Evolutionary conservation across 2,797 vertebrate genomes (phyloP).

Genomic region (Artibeus lituratus): DNA sequence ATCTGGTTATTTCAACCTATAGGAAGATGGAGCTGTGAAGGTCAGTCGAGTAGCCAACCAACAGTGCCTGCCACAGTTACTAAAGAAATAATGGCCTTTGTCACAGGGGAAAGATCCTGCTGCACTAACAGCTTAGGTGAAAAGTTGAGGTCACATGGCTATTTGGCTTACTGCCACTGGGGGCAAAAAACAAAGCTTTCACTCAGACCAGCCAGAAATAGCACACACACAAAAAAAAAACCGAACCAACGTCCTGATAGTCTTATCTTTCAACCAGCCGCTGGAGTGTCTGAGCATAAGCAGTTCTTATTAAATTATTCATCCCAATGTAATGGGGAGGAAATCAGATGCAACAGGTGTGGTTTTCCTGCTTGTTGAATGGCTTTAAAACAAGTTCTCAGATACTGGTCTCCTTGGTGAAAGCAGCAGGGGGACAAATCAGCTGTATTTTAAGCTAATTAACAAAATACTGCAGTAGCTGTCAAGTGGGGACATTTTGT

Average conservation of each 20-base stretch:
- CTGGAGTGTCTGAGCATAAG: conserved; percentile 21
- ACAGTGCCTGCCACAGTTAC: background rate
- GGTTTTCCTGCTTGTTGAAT: conserved; percentile 77
- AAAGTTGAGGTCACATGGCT: background rate
- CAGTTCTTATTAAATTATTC: conserved; percentile 80
- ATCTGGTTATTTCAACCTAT: background rate
- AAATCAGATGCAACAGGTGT: conserved; percentile 80
- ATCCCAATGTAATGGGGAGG: conserved; percentile 77
- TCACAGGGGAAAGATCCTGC: background rate
- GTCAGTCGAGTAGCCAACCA: background rate
- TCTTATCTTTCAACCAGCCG: conserved; percentile 18
- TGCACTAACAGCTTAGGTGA: background rate
- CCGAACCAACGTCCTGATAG: background rate
- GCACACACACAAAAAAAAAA: background rate
- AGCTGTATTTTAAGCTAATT: conserved; percentile 81
- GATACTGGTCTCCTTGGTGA: conserved; percentile 69
- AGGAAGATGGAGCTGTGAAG: background rate
- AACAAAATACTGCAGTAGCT: conserved; percentile 74
- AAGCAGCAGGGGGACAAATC: conserved; percentile 80
- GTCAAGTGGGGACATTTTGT: conserved; percentile 74
- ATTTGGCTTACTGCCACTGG: background rate
- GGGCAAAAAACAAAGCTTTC: background rate
- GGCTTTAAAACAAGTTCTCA: conserved; percentile 76
- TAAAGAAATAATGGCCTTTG: conserved; percentile 10
- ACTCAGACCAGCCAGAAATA: background rate